phyloP scores from a whole-genome alignment of 2,888 invertebrate species.

The Melitaea athalia region DNA sequence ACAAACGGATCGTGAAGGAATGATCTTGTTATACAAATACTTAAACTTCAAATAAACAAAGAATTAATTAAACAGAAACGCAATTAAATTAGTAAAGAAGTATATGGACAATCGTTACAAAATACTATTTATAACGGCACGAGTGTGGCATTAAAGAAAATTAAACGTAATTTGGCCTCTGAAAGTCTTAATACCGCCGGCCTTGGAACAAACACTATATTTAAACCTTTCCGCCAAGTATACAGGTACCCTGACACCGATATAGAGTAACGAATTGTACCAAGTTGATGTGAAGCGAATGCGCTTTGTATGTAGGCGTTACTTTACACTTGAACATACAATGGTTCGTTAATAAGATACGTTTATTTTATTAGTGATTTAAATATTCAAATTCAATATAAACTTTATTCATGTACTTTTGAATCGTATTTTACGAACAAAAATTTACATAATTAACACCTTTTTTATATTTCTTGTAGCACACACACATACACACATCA shows the following conservation, averaged over 20 bases:
- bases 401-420: too few species aligned
- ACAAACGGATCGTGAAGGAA: too few species aligned
- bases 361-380: not conserved
- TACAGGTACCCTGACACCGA: constrained; percentile 61
- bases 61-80: not conserved
- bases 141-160: constrained; percentile 27
- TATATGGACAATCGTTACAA: constrained; percentile 5
- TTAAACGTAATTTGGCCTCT: constrained; percentile 25
- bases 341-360: not conserved
- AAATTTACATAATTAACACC: too few species aligned
- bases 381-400: too few species aligned
- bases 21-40: too few species aligned
- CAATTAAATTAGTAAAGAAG: not conserved
- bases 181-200: constrained; percentile 19
- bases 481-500: too few species aligned
- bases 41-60: not conserved
- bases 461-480: too few species aligned
- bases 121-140: constrained; percentile 10
- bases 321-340: constrained; percentile 34
- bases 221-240: constrained; percentile 28
- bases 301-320: constrained; percentile 30
- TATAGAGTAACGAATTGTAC: constrained; percentile 59
- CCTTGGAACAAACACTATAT: constrained; percentile 27
- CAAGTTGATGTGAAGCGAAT: constrained; percentile 25
- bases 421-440: too few species aligned